Evolutionary conservation across 1,140 invertebrate genomes (phyloP).

Genomic region (Cardiocondyla obscurior): DNA sequence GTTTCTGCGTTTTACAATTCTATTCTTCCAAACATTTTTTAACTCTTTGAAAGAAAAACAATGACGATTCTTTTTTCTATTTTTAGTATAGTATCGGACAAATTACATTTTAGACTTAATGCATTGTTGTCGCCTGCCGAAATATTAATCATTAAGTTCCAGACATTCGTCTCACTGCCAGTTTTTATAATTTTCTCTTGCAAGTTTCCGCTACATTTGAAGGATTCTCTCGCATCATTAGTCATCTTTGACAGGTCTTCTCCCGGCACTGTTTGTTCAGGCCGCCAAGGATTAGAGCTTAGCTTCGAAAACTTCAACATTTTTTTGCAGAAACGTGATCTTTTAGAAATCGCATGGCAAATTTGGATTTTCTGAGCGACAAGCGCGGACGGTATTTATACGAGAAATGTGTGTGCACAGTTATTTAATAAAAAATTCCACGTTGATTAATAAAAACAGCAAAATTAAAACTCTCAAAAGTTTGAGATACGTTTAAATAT

Average conservation of each 20-base stretch:
- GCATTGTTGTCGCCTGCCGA: not conserved
- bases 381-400: not conserved
- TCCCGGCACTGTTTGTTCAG: conserved; percentile 62
- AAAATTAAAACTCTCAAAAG: not conserved
- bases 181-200: not conserved
- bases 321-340: conserved; percentile 23
- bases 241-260: conserved; percentile 53
- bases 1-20: not conserved
- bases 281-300: conserved; percentile 54
- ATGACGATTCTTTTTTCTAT: not conserved
- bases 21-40: not conserved
- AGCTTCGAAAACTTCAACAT: conserved; percentile 48
- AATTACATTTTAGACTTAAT: not conserved
- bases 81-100: not conserved
- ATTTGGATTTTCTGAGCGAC: conserved; percentile 35
- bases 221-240: conserved; percentile 58
- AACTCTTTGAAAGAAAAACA: not conserved
- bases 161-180: not conserved
- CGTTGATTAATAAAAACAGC: not conserved
- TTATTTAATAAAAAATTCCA: not conserved
- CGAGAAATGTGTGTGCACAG: not conserved
- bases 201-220: not conserved
- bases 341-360: conserved; percentile 47
- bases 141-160: conserved; percentile 5
- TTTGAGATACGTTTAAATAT: not conserved